These are phyloP conservation scores for Parasteatoda lunata DNA, from an alignment of 2,888 invertebrate genomes.

Conservation along the genomic window DNA sequence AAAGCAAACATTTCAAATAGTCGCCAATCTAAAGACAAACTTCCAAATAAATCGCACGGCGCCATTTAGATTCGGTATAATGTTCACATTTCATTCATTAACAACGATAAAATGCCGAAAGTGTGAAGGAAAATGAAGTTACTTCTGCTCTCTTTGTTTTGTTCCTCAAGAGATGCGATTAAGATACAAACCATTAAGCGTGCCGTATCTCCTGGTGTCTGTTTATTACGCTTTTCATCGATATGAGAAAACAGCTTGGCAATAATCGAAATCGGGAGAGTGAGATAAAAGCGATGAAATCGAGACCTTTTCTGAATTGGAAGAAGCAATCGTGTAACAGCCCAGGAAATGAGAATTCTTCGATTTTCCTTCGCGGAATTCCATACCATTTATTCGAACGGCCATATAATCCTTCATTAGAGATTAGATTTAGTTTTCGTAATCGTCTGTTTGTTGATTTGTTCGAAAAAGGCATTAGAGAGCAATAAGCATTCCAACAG, in stretches of 20 bases:
- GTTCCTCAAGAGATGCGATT: neutral
- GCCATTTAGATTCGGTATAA: too few species aligned
- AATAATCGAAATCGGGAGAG: slow-evolving; percentile 1
- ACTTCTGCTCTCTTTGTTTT: neutral
- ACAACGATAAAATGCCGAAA: too few species aligned
- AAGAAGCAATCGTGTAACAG: neutral
- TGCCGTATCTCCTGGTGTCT: neutral
- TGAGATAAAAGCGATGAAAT: slow-evolving; percentile 3
- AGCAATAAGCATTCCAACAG: too few species aligned
- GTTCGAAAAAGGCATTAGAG: too few species aligned
- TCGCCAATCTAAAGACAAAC: too few species aligned
- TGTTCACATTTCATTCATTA: too few species aligned
- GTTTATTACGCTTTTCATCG: neutral
- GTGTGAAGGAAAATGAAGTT: too few species aligned
- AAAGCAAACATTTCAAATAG: too few species aligned
- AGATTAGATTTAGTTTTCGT: neutral
- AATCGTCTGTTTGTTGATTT: too few species aligned
- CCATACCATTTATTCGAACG: neutral
- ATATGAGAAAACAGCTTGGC: slow-evolving; percentile 1
- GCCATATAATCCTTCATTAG: slow-evolving; percentile 2
- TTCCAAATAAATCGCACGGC: too few species aligned
- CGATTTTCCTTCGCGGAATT: neutral
- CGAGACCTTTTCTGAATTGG: neutral
- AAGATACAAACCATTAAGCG: slow-evolving; percentile 5
- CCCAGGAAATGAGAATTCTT: too few species aligned